Conservation (phyloP, 2,888 invertebrate genomes). For the Selenia dentaria region DNA sequence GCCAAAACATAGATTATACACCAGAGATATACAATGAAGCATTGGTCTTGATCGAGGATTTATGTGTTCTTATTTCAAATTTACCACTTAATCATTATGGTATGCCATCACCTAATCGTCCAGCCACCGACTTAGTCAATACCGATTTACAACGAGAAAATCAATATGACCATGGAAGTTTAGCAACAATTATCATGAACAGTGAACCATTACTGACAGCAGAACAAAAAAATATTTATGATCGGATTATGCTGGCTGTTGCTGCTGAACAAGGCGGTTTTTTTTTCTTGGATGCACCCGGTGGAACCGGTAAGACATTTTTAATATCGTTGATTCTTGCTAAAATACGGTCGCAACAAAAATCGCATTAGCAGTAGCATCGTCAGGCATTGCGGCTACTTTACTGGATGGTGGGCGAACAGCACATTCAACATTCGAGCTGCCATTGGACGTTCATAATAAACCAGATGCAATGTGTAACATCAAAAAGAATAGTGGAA, state of each 20-base stretch:
- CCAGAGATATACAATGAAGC: not conserved
- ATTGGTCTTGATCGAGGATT: not conserved
- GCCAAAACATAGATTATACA: not conserved
- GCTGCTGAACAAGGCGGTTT: not conserved
- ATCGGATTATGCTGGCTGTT: not conserved
- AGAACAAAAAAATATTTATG: not conserved
- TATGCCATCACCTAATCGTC: constrained; percentile 42
- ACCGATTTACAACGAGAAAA: constrained; percentile 21
- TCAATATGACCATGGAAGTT: constrained; percentile 26
- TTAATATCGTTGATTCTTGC: constrained; percentile 37
- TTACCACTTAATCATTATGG: constrained; percentile 38
- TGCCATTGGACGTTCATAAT: constrained; percentile 40
- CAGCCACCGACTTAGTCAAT: no score
- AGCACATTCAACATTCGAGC: constrained; percentile 43
- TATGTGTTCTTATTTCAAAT: constrained; percentile 17
- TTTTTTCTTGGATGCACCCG: not conserved
- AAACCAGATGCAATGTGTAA: constrained; percentile 36
- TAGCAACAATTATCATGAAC: not conserved
- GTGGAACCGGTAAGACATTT: constrained; percentile 31
- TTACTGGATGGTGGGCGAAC: constrained; percentile 38
- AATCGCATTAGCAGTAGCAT: constrained; percentile 38
- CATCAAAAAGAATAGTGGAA: constrained; percentile 34
- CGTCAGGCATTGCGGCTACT: constrained; percentile 41
- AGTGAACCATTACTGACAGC: not conserved
- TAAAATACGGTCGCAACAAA: constrained; percentile 34